phyloP scores from a whole-genome alignment of 1,140 invertebrate genomes.

The Coelopa frigida region DNA sequence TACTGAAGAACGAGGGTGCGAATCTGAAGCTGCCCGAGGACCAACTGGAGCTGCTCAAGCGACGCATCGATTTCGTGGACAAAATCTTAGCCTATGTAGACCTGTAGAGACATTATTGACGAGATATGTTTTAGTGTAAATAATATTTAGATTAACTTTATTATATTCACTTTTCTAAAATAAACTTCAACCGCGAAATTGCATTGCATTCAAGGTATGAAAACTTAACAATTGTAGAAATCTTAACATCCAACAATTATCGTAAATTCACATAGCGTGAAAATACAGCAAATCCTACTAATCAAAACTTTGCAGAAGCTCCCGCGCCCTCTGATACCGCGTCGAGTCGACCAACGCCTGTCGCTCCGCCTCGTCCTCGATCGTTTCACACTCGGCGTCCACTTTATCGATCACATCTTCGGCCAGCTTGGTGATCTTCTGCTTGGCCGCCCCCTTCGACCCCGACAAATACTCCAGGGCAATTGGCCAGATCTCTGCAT shows the following conservation, averaged over 20 bases:
- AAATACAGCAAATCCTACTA: too few species aligned
- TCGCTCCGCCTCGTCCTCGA: constrained; percentile 28
- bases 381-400: constrained; percentile 49
- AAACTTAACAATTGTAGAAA: not conserved
- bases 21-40: constrained; percentile 42
- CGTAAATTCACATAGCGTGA: too few species aligned
- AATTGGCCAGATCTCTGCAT: constrained; percentile 53
- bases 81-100: constrained; percentile 47
- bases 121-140: not conserved
- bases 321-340: constrained; percentile 49
- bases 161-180: not conserved
- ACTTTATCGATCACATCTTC: constrained; percentile 56
- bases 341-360: constrained; percentile 39
- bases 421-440: constrained; percentile 54
- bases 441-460: constrained; percentile 56
- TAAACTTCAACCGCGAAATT: not conserved
- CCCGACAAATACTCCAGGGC: constrained; percentile 64
- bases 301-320: constrained; percentile 47
- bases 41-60: constrained; percentile 46
- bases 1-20: constrained; percentile 55
- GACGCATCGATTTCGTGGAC: constrained; percentile 49
- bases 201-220: not conserved
- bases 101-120: constrained; percentile 16
- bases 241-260: constrained; percentile 1
- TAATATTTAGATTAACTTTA: not conserved